Base-by-base conservation (phyloP, 2,888 invertebrate genomes). In the Cheilosia urbana region DNA sequence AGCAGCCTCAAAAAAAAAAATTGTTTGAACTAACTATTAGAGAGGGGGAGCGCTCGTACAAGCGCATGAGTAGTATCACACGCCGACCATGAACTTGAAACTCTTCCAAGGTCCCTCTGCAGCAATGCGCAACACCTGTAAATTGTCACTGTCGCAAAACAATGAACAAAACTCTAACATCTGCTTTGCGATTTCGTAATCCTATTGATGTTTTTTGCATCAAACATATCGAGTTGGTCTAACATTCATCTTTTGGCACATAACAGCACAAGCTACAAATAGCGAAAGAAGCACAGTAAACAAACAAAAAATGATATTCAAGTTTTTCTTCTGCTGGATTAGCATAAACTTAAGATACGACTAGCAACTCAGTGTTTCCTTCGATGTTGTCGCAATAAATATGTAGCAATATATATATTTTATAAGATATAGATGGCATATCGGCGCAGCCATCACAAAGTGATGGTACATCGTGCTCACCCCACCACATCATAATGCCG, bases 1-100 rank as follows among this genome's bases (percentile, higher is more conserved):
- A 21, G 27, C 24, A 4, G 27, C 42, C 30, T 40, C 13, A 11
- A 72, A 72, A 45, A 60, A 40, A 40, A 21, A 51, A 34, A 37
- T 53, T 72, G 45, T 68, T 80, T 76, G 40, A 47, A 45, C 24
- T 57, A 45, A 57, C 76, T 69, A 69, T 76, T 69, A 76, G 76
- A 62, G 71, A 51, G 60, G 76, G 69, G 55, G 37, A 42, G 55
- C 2, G 13, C 37, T 4, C 13, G 13, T 13, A 13, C 13, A 30
- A 7, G 13, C 17, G 11, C 13, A 37, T 7, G 13, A 13, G 17
- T 4, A 42, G 51, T 24, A 42, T 34, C 27, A 49, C 62, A 19
- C 51, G 42, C 19, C 40, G 75, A 75, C 73, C 83, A 75, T 84
- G 79, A 84, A 84, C 83, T 84, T 84, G 83, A 63, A 73, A 49